Percentiles rank a stretch among this genome's conserved stretches.
Conservation (phyloP, 2,113 vertebrate species). For the Mionectes macconnelli region DNA sequence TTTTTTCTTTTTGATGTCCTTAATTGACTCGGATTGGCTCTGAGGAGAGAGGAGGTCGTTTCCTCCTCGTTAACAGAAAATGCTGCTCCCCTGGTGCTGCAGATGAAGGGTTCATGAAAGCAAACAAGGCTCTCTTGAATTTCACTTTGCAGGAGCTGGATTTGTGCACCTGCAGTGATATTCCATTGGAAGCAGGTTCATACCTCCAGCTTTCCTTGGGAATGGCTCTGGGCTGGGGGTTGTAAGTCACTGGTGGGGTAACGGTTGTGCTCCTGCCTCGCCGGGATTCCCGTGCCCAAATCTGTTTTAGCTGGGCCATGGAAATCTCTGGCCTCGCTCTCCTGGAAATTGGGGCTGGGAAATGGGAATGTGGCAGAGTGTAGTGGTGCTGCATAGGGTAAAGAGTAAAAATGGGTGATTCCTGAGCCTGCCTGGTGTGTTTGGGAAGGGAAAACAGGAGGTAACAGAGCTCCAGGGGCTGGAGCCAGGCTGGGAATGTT, state of each 20-base stretch:
- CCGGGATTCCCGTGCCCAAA: background rate
- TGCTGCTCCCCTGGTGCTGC: background rate
- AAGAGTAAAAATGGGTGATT: background rate
- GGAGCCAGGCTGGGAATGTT: accelerated
- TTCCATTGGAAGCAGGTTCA: background rate
- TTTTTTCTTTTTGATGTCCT: background rate
- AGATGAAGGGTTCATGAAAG: background rate
- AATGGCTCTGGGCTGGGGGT: background rate
- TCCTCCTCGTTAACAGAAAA: background rate
- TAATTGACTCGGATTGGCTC: background rate
- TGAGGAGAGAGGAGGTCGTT: background rate
- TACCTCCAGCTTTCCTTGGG: background rate
- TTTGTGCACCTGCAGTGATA: background rate
- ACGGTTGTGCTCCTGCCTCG: background rate
- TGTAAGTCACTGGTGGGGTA: background rate
- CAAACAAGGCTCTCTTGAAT: background rate
- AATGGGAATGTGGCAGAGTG: background rate
- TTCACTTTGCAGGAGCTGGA: background rate
- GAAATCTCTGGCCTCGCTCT: background rate
- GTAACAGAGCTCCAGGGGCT: background rate
- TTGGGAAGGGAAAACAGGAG: background rate
- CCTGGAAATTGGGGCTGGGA: background rate
- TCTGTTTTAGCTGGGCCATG: background rate
- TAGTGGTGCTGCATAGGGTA: background rate
- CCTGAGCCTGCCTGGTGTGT: accelerated